Conservation (phyloP, 2,113 vertebrate genomes). For the Oncorhynchus gorbuscha region DNA sequence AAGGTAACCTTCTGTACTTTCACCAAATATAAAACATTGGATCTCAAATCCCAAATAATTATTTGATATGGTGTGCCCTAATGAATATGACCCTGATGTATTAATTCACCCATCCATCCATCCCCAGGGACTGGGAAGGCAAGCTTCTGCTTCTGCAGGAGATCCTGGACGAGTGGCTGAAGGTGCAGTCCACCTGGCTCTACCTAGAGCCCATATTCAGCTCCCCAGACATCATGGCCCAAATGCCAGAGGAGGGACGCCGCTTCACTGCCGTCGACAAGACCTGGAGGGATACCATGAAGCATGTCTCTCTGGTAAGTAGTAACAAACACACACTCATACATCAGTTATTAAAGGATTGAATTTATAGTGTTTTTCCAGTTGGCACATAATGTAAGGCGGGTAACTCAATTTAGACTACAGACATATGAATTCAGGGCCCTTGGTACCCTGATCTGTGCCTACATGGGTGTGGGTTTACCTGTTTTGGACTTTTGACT, state of each 20-base stretch:
- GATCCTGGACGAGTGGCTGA: conserved; percentile 87
- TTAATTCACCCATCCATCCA: too few relatives aligned
- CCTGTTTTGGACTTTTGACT: too few relatives aligned
- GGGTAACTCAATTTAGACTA: too few relatives aligned
- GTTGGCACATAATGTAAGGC: not conserved
- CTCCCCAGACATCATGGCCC: conserved; percentile 86
- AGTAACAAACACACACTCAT: not conserved
- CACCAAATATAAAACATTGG: too few relatives aligned
- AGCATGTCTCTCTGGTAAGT: conserved; percentile 74
- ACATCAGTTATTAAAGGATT: not conserved
- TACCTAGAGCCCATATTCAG: conserved; percentile 88
- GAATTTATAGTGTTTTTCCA: not conserved
- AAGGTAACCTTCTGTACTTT: too few relatives aligned
- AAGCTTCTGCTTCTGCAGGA: conserved; percentile 85
- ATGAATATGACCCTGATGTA: too few relatives aligned
- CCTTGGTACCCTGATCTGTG: not conserved
- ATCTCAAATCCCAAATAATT: too few relatives aligned
- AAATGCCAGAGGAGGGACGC: conserved; percentile 86
- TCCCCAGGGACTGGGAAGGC: conserved; percentile 78
- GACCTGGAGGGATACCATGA: conserved; percentile 83
- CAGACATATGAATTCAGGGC: not conserved
- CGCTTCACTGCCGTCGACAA: conserved; percentile 81
- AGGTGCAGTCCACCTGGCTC: conserved; percentile 86
- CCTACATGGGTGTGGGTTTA: not conserved
- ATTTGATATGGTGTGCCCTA: too few relatives aligned